Evolutionary conservation across 2,113 vertebrate species (phyloP), one percentile per base, ranked within the genome.

Genomic region (Ceuthmochares aereus): DNA sequence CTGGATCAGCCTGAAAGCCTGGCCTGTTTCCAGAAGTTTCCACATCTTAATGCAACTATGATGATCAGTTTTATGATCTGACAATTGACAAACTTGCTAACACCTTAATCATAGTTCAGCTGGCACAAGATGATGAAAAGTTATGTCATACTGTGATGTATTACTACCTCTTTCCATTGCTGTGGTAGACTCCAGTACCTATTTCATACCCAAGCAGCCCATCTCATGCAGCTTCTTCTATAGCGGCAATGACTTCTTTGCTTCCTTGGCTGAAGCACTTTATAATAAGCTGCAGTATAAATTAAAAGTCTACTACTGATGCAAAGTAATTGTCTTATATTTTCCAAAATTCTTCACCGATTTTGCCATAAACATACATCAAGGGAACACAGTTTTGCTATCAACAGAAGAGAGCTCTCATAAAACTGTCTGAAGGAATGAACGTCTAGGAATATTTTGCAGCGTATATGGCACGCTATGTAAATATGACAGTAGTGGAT

Each of bases 51-150:
- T 67, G 63, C 66, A 92, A 74, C 80, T 79, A 74, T 27, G 13
- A 27, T 59, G 60, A 91, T 78, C 52, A 27, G 74, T 76, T 96
- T 96, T 95, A 96, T 34, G 89, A 91, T 55, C 78, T 83, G 93
- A 73, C 84, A 91, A 94, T 79, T 91, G 87, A 95, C 81, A 85
- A 83, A 87, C 67, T 43, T 91, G 55, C 77, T 93, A 96, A 93
- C 74, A 87, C 54, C 18, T 94, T 94, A 87, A 96, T 95, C 89
- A 93, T 63, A 73, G 49, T 58, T 93, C 37, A 73, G 49, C 51
- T 93, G 78, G 74, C 87, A 94, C 81, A 68, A 49, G 58, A 94
- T 87, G 62, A 79, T 91, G 84, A 97, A 91, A 79, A 96, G 95
- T 83, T 89, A 91, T 93, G 89, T 94, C 94, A 85, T 54, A 42